Percentiles rank a stretch among this genome's conserved stretches.
Conservation (phyloP, 2,113 vertebrate species). For the Onychostoma macrolepis region DNA sequence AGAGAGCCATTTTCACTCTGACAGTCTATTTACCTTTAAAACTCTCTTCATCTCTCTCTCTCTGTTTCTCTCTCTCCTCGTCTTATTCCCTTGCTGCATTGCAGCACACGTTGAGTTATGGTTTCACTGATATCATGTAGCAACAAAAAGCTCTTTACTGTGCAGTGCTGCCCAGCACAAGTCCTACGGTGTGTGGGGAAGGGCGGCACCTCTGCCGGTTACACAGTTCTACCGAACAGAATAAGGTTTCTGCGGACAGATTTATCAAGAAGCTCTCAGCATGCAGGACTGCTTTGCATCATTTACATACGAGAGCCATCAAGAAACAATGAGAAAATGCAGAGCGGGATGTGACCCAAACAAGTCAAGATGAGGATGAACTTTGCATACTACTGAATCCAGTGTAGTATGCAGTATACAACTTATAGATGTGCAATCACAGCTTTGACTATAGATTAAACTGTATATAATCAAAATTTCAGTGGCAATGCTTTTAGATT, state of each 20-base stretch:
- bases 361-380: background rate
- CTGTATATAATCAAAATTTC: too few species aligned
- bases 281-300: background rate
- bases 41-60: conserved; percentile 54
- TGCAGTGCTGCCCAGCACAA: conserved; percentile 3
- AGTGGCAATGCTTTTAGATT: too few species aligned
- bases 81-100: conserved; percentile 27
- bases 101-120: conserved; percentile 42
- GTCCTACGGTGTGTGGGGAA: background rate
- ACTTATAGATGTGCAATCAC: background rate
- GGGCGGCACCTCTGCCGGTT: background rate
- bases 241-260: background rate
- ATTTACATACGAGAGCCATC: background rate
- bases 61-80: conserved; percentile 17
- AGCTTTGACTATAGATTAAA: background rate
- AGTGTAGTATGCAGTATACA: background rate
- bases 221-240: background rate
- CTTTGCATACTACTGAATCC: background rate
- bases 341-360: background rate
- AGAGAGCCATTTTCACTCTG: conserved; percentile 46
- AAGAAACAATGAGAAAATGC: background rate
- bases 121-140: conserved; percentile 27
- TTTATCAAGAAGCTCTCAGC: background rate
- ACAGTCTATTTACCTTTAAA: conserved; percentile 57
- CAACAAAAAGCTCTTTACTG: conserved; percentile 24